A percentile compares a stretch with the other conserved stretches of the same genome.
Evolutionary conservation across 2,113 vertebrate species (phyloP).

Genomic region (Pteronura brasiliensis): DNA sequence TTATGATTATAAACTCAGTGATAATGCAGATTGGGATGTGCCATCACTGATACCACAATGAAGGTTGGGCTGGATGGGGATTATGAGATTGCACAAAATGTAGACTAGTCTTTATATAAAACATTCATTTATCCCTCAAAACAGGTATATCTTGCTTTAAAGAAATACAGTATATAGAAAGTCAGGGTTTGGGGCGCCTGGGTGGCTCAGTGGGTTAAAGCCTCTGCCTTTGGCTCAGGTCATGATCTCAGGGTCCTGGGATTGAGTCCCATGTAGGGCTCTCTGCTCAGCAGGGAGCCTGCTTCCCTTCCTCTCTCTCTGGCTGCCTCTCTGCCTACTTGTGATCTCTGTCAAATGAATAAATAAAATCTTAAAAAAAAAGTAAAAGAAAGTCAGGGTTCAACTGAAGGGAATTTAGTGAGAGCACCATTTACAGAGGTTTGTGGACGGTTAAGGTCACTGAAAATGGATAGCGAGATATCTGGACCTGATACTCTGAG

Average conservation of each 20-base stretch:
- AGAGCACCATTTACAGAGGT: not conserved
- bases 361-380: too few relatives aligned
- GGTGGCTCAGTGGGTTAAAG: too few relatives aligned
- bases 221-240: too few relatives aligned
- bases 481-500: not conserved
- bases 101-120: not conserved
- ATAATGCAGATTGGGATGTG: not conserved
- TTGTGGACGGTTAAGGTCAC: not conserved
- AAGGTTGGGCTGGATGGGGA: not conserved
- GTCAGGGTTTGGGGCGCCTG: not conserved
- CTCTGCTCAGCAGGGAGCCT: too few relatives aligned
- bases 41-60: not conserved
- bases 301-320: too few relatives aligned
- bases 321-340: too few relatives aligned
- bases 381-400: not conserved
- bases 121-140: not conserved
- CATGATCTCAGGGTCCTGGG: too few relatives aligned
- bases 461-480: not conserved
- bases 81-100: not conserved
- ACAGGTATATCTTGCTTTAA: not conserved
- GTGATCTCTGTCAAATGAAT: too few relatives aligned
- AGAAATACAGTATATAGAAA: not conserved
- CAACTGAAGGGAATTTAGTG: not conserved
- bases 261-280: rapidly evolving
- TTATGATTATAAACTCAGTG: not conserved